Base-by-base conservation (phyloP, 1,140 invertebrate genomes). In the Metaphire vulgaris region DNA sequence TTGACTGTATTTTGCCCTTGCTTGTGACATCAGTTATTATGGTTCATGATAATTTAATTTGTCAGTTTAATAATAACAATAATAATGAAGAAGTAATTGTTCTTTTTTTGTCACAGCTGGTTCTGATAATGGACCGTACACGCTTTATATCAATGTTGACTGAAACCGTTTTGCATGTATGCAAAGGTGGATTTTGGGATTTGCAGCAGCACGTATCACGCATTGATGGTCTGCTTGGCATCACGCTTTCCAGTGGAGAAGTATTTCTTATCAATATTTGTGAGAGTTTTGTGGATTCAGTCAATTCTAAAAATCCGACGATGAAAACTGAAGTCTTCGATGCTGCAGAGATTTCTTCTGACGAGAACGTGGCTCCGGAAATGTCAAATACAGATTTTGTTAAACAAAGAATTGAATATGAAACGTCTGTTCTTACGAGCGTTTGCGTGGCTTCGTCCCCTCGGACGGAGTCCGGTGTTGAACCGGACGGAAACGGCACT, bases 251-350 rank as follows among this genome's bases (percentile, higher is more conserved):
- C 21, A 56, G 21, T 21, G 21, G 41, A 6, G 41, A 56, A 56
- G 41, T 56, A 6, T 56, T 56, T 56, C 41, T 56, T 56, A 56
- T 56, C 41, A 56, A 56, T 56, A 56, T 56, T 56, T 56, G 41
- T 56, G 41, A 56, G 21, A 12, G 41, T 56, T 56, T 56, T 21
- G 6, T 12, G 6, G 21, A 21, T 56, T 12, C 41, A 56, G 41
- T 12, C 41, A 56, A 56, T 21, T 56, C 21, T 56, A 21, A 56
- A 56, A 56, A 56, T 21, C 41, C 41, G 6, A 56, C 41, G n/a
- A n/a, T n/a, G n/a, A n/a, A n/a, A n/a, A n/a, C n/a, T n/a, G n/a
- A n/a, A n/a, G n/a, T n/a, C n/a, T n/a, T n/a, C n/a, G n/a, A n/a
- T n/a, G n/a, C n/a, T n/a, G n/a, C n/a, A n/a, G n/a, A n/a, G n/a